These are phyloP conservation scores for Agrotis clavis DNA, from an alignment of 2,888 invertebrate species.

Conservation along the genomic window DNA sequence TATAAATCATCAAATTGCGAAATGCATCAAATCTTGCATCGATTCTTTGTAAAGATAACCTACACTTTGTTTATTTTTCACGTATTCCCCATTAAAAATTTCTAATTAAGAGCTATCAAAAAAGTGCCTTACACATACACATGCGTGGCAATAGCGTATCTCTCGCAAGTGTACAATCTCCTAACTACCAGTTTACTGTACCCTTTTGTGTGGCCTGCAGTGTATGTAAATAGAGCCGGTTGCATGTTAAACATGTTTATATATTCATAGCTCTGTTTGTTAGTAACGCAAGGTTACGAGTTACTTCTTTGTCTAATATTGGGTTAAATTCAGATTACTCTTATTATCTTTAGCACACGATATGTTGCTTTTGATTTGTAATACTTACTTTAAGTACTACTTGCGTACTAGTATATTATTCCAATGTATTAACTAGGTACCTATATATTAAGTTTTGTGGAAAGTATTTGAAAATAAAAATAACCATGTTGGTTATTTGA, in stretches of 20 bases:
- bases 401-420: neutral
- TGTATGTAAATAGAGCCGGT: slow-evolving; percentile 63
- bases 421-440: neutral
- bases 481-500: too few relatives aligned
- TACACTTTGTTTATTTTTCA: too few relatives aligned
- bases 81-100: too few relatives aligned
- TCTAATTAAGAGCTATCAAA: neutral
- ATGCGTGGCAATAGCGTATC: neutral
- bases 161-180: slow-evolving; percentile 43
- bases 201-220: slow-evolving; percentile 57
- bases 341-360: slow-evolving; percentile 44
- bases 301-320: slow-evolving; percentile 72
- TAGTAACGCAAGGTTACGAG: slow-evolving; percentile 72
- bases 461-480: too few relatives aligned
- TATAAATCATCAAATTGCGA: too few relatives aligned
- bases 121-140: neutral
- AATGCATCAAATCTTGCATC: too few relatives aligned
- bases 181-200: neutral
- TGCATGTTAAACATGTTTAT: slow-evolving; percentile 74
- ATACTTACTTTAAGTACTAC: too few relatives aligned
- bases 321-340: slow-evolving; percentile 66
- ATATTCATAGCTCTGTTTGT: slow-evolving; percentile 73
- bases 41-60: too few relatives aligned
- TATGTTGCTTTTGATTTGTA: neutral
- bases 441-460: neutral